phyloP scores from a whole-genome alignment of 2,113 vertebrate genomes.

The Oncorhynchus nerka region DNA sequence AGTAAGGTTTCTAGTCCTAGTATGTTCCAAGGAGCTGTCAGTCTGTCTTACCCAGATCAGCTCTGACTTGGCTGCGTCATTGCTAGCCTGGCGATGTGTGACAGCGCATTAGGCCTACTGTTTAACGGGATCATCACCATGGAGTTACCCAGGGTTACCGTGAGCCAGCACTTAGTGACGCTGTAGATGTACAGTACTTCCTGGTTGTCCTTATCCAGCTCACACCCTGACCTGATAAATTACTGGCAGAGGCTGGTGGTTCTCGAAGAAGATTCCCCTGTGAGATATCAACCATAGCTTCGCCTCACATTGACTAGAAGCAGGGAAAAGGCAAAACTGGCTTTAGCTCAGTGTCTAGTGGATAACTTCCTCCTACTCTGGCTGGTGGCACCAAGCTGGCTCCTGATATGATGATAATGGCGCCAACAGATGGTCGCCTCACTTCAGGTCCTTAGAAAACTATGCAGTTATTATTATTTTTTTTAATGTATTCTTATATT shows the following conservation, averaged over 20 bases:
- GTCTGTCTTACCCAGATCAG: conserved; percentile 29
- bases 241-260: conserved; percentile 31
- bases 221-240: conserved; percentile 55
- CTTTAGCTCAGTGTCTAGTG: too few species aligned
- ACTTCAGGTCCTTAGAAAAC: too few species aligned
- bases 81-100: conserved; percentile 18
- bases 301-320: too few species aligned
- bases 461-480: too few species aligned
- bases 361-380: background rate
- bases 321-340: too few species aligned
- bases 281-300: too few species aligned
- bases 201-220: conserved; percentile 27
- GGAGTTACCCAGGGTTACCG: conserved; percentile 20
- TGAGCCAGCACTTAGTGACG: conserved; percentile 31
- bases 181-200: conserved; percentile 20
- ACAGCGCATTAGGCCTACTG: conserved; percentile 1
- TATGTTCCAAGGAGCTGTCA: conserved; percentile 16
- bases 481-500: too few species aligned
- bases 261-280: too few species aligned
- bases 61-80: conserved; percentile 48
- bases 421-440: too few species aligned
- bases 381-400: background rate
- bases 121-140: conserved; percentile 24
- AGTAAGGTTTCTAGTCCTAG: background rate
- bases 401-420: too few species aligned